Evolutionary conservation across 2,113 vertebrate species (phyloP).

Genomic region (Plotosus lineatus): DNA sequence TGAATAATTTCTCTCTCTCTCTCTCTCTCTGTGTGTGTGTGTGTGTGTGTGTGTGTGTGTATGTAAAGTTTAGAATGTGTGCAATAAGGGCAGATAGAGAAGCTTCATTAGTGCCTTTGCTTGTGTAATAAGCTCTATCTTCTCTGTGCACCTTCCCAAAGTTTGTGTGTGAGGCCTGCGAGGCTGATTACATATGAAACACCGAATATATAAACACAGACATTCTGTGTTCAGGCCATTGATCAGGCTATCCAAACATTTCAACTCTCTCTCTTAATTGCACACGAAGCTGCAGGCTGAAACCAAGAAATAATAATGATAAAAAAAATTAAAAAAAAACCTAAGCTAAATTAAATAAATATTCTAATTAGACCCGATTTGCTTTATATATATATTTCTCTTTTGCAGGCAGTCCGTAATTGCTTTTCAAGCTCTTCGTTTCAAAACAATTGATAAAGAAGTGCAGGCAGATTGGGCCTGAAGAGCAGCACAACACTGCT

Average conservation of each 20-base stretch:
- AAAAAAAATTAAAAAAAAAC: too few relatives aligned
- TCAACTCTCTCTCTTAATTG: constrained; percentile 62
- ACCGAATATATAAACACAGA: constrained; percentile 26
- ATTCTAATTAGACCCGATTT: constrained; percentile 53
- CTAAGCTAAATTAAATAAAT: constrained; percentile 52
- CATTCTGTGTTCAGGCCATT: constrained; percentile 51
- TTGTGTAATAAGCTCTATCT: constrained; percentile 71
- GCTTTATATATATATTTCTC: constrained; percentile 56
- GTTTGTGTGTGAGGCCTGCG: constrained; percentile 62
- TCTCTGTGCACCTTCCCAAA: constrained; percentile 66
- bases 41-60: too few relatives aligned
- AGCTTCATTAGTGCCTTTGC: constrained; percentile 52
- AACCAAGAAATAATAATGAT: constrained; percentile 22
- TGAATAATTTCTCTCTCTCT: not conserved
- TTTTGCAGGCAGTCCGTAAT: constrained; percentile 56
- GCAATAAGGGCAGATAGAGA: constrained; percentile 43
- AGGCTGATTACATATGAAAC: constrained; percentile 65
- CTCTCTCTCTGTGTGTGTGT: not conserved
- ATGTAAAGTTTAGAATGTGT: constrained; percentile 42
- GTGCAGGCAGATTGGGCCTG: constrained; percentile 7
- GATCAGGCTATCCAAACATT: constrained; percentile 68
- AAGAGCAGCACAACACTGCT: constrained; percentile 10
- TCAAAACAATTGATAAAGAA: constrained; percentile 66
- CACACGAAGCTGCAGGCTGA: constrained; percentile 64
- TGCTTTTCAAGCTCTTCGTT: constrained; percentile 68